Conservation (phyloP, 30 jellyfish, hydroid and myxozoan species). For the Morbakka virulenta region DNA sequence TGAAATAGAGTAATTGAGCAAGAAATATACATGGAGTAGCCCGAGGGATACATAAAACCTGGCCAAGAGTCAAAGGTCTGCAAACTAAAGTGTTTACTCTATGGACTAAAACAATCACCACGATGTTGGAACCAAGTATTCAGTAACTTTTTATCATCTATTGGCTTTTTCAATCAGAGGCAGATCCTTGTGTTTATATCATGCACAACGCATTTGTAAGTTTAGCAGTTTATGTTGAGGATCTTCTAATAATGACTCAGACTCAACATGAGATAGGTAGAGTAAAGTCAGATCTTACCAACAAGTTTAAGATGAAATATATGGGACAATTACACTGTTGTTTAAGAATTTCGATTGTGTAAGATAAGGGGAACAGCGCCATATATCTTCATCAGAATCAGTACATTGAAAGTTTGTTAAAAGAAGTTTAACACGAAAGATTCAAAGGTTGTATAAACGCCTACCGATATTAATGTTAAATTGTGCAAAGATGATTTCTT, state of each 20-base stretch:
- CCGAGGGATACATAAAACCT: constrained; percentile 1
- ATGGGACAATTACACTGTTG: constrained; percentile 32
- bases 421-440: neutral
- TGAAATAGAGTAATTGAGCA: no score
- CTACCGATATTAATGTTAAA: no score
- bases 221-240: neutral
- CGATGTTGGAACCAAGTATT: constrained; percentile 28
- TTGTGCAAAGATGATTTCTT: neutral
- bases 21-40: constrained; percentile 29
- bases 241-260: neutral
- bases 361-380: neutral
- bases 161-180: neutral
- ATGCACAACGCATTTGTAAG: neutral
- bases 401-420: no score
- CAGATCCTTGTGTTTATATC: constrained; percentile 4
- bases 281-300: neutral
- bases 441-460: no score
- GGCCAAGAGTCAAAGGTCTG: constrained; percentile 18
- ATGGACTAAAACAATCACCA: constrained; percentile 44
- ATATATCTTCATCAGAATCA: neutral
- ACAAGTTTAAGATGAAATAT: constrained; percentile 14
- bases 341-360: constrained; percentile 22
- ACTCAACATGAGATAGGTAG: neutral
- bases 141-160: neutral
- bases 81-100: constrained; percentile 9